A percentile compares a stretch with the other conserved stretches of the same genome.
Conservation (phyloP, 2,113 vertebrate genomes). For the Tapirus terrestris region DNA sequence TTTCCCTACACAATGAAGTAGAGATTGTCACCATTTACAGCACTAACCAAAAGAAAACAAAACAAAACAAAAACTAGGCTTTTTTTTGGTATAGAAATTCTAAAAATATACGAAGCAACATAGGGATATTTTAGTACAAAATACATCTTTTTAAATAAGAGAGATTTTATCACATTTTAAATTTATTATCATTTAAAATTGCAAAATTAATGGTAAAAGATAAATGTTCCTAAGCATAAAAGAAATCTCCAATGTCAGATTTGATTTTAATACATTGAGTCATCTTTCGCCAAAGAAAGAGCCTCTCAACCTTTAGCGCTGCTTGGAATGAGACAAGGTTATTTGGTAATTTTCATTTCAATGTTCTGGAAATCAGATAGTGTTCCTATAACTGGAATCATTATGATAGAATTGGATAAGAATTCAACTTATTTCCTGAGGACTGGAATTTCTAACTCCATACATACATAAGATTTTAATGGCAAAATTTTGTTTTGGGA, state of each 20-base stretch:
- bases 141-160: background rate
- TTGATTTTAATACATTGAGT: slow-evolving; percentile 26
- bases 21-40: slow-evolving; percentile 69
- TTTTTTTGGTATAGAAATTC: slow-evolving; percentile 64
- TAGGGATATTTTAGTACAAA: background rate
- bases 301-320: background rate
- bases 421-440: background rate
- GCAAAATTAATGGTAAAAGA: slow-evolving; percentile 64
- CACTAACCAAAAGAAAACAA: slow-evolving; percentile 63
- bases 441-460: slow-evolving; percentile 1
- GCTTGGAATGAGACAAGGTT: background rate
- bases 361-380: slow-evolving; percentile 44
- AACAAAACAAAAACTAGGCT: slow-evolving; percentile 8
- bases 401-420: slow-evolving; percentile 28
- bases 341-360: slow-evolving; percentile 43
- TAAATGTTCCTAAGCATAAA: background rate
- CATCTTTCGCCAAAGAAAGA: slow-evolving; percentile 18
- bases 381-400: background rate
- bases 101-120: slow-evolving; percentile 66
- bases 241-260: slow-evolving; percentile 15
- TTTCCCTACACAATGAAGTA: slow-evolving; percentile 49
- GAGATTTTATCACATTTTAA: slow-evolving; percentile 60
- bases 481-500: background rate
- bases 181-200: background rate
- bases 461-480: background rate